Percentiles rank a stretch among this genome's conserved stretches.
phyloP scores from a whole-genome alignment of 2,797 vertebrate species.

The Hemibagrus guttatus region DNA sequence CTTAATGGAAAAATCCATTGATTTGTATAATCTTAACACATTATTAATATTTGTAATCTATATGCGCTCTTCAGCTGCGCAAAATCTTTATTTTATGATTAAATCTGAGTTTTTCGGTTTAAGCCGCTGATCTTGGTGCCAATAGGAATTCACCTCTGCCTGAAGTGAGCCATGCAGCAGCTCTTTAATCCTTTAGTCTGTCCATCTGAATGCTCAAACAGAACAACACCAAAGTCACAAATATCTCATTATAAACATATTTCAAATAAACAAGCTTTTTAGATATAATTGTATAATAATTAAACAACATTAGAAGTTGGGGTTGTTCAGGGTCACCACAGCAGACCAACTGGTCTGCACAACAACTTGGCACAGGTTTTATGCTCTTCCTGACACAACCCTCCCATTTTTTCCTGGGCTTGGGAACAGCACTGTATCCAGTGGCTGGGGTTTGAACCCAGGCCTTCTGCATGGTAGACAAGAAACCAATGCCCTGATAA shows the following conservation, averaged over 20 bases:
- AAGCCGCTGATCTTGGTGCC: background rate
- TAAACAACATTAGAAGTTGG: too few species aligned
- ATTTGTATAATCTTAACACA: background rate
- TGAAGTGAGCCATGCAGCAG: background rate
- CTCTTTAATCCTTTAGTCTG: background rate
- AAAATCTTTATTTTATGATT: background rate
- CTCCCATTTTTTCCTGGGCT: too few species aligned
- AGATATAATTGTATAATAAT: too few species aligned
- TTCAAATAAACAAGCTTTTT: too few species aligned
- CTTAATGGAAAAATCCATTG: background rate
- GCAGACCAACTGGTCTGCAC: too few species aligned
- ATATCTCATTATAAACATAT: background rate
- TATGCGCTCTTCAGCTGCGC: background rate
- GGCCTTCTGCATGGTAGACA: too few species aligned
- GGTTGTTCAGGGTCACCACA: too few species aligned
- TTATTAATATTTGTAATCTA: background rate
- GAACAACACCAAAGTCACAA: background rate
- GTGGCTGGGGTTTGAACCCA: too few species aligned
- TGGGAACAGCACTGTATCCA: too few species aligned
- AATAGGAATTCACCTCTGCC: background rate
- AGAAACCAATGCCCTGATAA: too few species aligned
- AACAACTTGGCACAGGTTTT: too few species aligned
- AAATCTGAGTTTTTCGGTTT: background rate
- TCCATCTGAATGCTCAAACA: background rate
- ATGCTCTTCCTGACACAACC: too few species aligned